A percentile compares a stretch with the other conserved stretches of the same genome.
phyloP scores from a whole-genome alignment of 1,140 invertebrate genomes.

The Pomacea maculata region DNA sequence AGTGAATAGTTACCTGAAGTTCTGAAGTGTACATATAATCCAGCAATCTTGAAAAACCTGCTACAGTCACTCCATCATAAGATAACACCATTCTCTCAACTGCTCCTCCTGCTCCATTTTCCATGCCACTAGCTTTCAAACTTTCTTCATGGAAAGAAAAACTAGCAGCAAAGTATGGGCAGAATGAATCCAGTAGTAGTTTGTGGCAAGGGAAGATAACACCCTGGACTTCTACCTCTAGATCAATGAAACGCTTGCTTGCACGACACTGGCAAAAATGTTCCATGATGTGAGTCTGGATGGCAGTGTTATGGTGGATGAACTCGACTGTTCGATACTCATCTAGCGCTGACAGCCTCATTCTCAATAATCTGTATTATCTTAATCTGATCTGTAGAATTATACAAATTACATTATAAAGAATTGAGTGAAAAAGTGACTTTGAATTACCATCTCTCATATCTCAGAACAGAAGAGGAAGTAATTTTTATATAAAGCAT shows the following conservation, averaged over 20 bases:
- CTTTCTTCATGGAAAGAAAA: conserved; percentile 20
- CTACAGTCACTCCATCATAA: conserved; percentile 15
- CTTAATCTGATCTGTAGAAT: too few species aligned
- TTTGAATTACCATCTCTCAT: too few species aligned
- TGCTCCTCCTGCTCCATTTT: background rate
- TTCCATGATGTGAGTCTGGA: background rate
- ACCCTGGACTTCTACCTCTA: conserved; percentile 25
- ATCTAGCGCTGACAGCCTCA: conserved; percentile 18
- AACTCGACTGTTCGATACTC: conserved; percentile 11
- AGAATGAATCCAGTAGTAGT: conserved; percentile 26
- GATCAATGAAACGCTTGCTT: conserved; percentile 16
- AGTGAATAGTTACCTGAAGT: conserved; percentile 10
- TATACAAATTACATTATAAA: too few species aligned
- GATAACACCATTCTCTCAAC: conserved; percentile 6
- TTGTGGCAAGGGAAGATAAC: conserved; percentile 25
- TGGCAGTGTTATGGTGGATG: conserved; percentile 10
- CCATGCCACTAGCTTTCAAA: background rate
- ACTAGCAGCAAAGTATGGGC: conserved; percentile 23
- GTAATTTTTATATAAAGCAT: too few species aligned
- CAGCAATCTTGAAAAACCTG: conserved; percentile 18
- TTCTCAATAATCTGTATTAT: background rate
- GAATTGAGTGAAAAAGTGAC: too few species aligned
- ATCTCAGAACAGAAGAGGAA: too few species aligned
- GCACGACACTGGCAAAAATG: conserved; percentile 22
- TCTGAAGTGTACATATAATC: conserved; percentile 26